phyloP scores from a whole-genome alignment of 2,113 vertebrate genomes.

The Ciconia boyciana region DNA sequence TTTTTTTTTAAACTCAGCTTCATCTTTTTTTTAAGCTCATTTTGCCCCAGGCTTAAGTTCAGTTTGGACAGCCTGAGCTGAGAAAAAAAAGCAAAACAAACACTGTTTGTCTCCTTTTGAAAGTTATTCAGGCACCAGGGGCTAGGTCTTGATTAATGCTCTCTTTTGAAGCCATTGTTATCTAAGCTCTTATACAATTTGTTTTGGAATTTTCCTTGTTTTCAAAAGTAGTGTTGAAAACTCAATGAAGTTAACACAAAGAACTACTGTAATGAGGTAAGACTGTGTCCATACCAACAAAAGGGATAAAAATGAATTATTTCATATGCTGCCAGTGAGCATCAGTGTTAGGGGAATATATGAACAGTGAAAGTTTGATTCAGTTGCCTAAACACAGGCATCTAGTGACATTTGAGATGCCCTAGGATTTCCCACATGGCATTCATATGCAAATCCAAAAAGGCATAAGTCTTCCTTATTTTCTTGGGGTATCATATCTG shows the following conservation, averaged over 20 bases:
- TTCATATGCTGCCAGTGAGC: neutral
- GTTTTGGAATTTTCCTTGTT: conserved; percentile 38
- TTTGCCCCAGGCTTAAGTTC: neutral
- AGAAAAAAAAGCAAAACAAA: conserved; percentile 14
- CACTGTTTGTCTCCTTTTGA: conserved; percentile 29
- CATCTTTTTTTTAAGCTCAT: neutral
- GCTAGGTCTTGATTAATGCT: conserved; percentile 31
- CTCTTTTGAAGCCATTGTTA: conserved; percentile 50
- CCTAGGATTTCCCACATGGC: neutral
- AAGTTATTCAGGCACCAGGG: conserved; percentile 36
- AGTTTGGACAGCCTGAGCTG: neutral
- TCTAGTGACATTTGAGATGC: neutral
- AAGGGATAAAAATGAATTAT: neutral
- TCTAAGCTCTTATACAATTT: conserved; percentile 47
- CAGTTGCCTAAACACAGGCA: neutral
- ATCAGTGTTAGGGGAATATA: neutral
- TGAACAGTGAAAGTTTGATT: neutral
- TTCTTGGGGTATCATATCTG: neutral
- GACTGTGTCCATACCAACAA: neutral
- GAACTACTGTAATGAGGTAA: conserved; percentile 15
- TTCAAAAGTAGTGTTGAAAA: conserved; percentile 27
- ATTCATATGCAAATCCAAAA: neutral
- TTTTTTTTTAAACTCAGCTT: neutral
- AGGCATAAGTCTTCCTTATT: neutral
- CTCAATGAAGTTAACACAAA: conserved; percentile 39